Percentiles rank a stretch among this genome's conserved stretches.
Evolutionary conservation across 2,888 invertebrate genomes (phyloP).

Genomic region (Euplexia lucipara): DNA sequence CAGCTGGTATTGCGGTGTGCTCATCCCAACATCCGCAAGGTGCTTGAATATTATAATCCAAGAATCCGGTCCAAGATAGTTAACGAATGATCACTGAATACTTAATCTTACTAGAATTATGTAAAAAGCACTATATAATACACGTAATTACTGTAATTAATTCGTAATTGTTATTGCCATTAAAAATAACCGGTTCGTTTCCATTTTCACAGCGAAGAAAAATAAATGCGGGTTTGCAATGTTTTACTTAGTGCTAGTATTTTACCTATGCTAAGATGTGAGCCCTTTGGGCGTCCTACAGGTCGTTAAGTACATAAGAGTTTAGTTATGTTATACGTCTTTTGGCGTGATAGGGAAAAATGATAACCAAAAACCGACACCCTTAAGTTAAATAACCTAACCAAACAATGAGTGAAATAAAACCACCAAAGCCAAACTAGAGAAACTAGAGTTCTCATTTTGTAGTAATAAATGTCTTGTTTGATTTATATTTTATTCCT

Average conservation of each 20-base stretch:
- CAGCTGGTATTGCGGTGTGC: conserved; percentile 14
- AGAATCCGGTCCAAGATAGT: conserved; percentile 49
- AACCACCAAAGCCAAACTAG: too few species aligned
- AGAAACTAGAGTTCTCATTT: too few species aligned
- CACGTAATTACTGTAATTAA: conserved; percentile 12
- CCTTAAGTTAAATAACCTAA: too few species aligned
- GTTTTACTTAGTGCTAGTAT: neutral
- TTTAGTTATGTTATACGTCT: too few species aligned
- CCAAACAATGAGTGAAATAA: too few species aligned
- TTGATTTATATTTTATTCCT: too few species aligned
- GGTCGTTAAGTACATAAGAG: too few species aligned
- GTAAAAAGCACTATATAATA: conserved; percentile 38
- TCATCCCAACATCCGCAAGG: conserved; percentile 48
- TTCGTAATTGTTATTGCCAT: conserved; percentile 5
- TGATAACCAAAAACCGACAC: too few species aligned
- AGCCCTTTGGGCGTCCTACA: too few species aligned
- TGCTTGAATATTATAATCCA: conserved; percentile 55
- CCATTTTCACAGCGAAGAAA: neutral
- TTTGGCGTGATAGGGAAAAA: too few species aligned
- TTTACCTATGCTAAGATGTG: too few species aligned
- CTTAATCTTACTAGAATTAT: conserved; percentile 40
- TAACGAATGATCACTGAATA: conserved; percentile 30
- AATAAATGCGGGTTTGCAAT: conserved; percentile 17
- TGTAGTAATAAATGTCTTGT: too few species aligned
- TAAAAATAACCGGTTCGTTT: conserved; percentile 6